These are phyloP conservation scores for Aphelinus certus DNA, from an alignment of 1,140 invertebrate species.

Conservation along the genomic window DNA sequence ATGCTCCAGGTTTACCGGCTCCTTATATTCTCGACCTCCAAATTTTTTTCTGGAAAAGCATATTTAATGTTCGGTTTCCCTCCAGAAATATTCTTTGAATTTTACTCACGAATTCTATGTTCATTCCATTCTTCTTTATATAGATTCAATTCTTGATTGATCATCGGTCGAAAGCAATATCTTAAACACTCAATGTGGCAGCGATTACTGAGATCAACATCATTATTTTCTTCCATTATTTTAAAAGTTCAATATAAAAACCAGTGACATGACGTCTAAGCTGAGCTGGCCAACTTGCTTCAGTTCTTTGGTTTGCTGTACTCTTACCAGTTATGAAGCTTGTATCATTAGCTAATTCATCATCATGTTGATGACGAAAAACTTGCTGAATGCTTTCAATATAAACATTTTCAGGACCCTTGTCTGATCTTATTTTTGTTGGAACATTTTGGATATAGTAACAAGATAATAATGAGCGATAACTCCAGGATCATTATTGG, in stretches of 20 bases:
- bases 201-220: background rate
- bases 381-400: slow-evolving; percentile 25
- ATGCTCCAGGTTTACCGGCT: background rate
- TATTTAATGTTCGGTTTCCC: slow-evolving; percentile 16
- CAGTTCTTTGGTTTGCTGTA: slow-evolving; percentile 27
- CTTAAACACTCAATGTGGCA: slow-evolving; percentile 16
- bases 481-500: slow-evolving; percentile 45
- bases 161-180: slow-evolving; percentile 13
- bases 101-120: slow-evolving; percentile 15
- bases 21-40: slow-evolving; percentile 1
- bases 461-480: slow-evolving; percentile 45
- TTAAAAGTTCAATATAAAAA: slow-evolving; percentile 25
- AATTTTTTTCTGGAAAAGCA: slow-evolving; percentile 6
- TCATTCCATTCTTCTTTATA: slow-evolving; percentile 24
- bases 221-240: slow-evolving; percentile 16
- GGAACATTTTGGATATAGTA: slow-evolving; percentile 32
- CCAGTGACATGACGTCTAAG: slow-evolving; percentile 15
- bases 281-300: slow-evolving; percentile 11
- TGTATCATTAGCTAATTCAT: slow-evolving; percentile 14
- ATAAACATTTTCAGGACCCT: slow-evolving; percentile 19
- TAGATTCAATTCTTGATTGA: background rate
- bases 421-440: slow-evolving; percentile 21
- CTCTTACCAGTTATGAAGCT: slow-evolving; percentile 37
- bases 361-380: slow-evolving; percentile 13
- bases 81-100: slow-evolving; percentile 1